Evolutionary conservation across 2,888 invertebrate species (phyloP).

Genomic region (Abscondita cerata): DNA sequence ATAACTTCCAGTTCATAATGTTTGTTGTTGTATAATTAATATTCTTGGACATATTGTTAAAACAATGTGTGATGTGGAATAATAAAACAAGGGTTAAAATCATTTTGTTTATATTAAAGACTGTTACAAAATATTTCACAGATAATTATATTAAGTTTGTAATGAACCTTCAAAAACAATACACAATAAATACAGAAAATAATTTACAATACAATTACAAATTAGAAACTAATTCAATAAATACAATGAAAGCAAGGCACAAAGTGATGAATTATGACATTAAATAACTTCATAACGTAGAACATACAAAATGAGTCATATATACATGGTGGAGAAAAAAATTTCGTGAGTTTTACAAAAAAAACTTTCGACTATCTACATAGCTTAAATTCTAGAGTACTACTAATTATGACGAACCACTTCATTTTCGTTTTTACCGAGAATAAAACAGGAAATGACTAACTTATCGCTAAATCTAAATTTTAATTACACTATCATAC

Average conservation of each 20-base stretch:
- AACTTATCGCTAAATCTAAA: constrained; percentile 14
- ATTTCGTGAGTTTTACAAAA: no score
- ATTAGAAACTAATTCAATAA: constrained; percentile 41
- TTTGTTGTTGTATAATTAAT: no score
- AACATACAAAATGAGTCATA: constrained; percentile 33
- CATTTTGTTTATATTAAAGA: constrained; percentile 20
- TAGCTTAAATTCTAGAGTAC: background rate
- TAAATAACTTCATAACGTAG: constrained; percentile 30
- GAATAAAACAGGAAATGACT: constrained; percentile 20
- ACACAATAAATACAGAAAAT: constrained; percentile 52
- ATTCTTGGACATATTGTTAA: no score
- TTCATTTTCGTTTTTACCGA: constrained; percentile 13
- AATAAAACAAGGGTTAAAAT: constrained; percentile 16
- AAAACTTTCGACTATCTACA: no score
- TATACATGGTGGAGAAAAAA: constrained; percentile 26
- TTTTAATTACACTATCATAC: constrained; percentile 21
- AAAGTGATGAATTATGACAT: constrained; percentile 47
- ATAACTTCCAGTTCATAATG: no score
- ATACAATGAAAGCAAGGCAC: constrained; percentile 53
- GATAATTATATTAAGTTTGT: constrained; percentile 27
- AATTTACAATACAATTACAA: constrained; percentile 45
- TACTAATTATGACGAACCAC: no score
- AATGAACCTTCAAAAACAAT: constrained; percentile 40
- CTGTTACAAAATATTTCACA: constrained; percentile 24
- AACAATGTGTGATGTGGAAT: no score